Conservation (phyloP, 2,888 invertebrate species). For the Alloscopus bannaensis region DNA sequence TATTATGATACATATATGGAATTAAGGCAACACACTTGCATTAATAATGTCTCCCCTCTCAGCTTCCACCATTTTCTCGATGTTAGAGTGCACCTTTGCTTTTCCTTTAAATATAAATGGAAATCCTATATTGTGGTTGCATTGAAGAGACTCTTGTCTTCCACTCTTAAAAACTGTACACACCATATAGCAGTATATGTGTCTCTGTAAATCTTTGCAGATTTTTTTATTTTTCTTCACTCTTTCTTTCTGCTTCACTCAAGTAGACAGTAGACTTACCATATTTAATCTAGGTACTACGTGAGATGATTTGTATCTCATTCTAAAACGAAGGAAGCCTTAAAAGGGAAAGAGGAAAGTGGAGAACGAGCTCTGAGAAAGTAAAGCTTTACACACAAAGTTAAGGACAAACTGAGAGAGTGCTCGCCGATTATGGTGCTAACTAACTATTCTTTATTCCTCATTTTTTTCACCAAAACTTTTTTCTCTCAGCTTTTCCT, state of each 20-base stretch:
- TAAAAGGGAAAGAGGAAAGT: not conserved
- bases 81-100: too few relatives aligned
- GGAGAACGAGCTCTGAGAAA: not conserved
- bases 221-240: not conserved
- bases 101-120: too few relatives aligned
- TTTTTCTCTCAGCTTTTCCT: too few relatives aligned
- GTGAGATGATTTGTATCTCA: slow-evolving; percentile 25
- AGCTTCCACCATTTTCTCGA: too few relatives aligned
- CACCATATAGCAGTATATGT: not conserved
- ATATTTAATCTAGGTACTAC: slow-evolving; percentile 21
- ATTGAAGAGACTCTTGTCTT: too few relatives aligned
- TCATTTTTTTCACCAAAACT: slow-evolving; percentile 9
- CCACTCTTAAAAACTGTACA: too few relatives aligned
- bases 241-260: not conserved
- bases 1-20: slow-evolving; percentile 14
- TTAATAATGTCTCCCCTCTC: not conserved
- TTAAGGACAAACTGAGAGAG: not conserved
- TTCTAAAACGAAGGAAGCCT: not conserved
- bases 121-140: too few relatives aligned
- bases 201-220: not conserved
- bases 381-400: not conserved
- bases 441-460: slow-evolving; percentile 13
- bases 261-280: not conserved
- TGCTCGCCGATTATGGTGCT: slow-evolving; percentile 1
- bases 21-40: slow-evolving; percentile 1